Base-by-base conservation (phyloP, 2,797 vertebrate genomes). In the Phaenicophaeus curvirostris region DNA sequence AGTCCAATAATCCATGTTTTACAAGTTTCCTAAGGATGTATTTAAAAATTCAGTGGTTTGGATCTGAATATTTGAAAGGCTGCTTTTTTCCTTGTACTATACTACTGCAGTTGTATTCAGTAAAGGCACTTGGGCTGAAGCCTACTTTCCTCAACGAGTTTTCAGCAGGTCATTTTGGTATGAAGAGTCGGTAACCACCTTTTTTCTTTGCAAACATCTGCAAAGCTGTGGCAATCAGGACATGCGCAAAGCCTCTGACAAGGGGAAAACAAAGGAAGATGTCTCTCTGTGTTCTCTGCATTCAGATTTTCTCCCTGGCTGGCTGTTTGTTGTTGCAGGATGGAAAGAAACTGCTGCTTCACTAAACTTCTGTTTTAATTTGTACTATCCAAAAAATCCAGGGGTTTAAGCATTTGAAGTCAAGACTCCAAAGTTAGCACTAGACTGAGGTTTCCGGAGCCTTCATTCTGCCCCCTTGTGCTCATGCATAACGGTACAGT, bases 1-100 rank as follows among this genome's bases (percentile, higher is more conserved):
- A 81, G 51, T 51, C 27, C 69, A 93, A 78, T 80, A 91, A 79
- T 53, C 63, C 39, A 30, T 39, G 37, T 83, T 93, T 89, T 95
- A 91, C 53, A 79, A 72, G 85, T 74, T 95, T 91, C 58, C 72
- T 79, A 91, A 53, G 42, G 66, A 79, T 58, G 25, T 75, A 75
- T 91, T 91, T 89, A 79, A 91, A 94, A 93, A 76, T 75, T 42
- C 72, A 83, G 65, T 75, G 77, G 54, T 89, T 93, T 76, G 50
- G 54, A 86, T 31, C 14, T 72, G 28, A 5, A 19, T 75, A n/a
- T 66, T 89, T 75, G 79, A 71, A 66, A 79, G 28, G 25, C 31
- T 83, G 18, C 54, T n/a, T 63, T 89, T 53, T 53, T 62, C 23
- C 39, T 78, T 6, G 4, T 75, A 53, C 21, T 57, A 75, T 79